These are phyloP conservation scores for Characodon lateralis DNA, from an alignment of 2,797 vertebrate genomes.

Conservation along the genomic window DNA sequence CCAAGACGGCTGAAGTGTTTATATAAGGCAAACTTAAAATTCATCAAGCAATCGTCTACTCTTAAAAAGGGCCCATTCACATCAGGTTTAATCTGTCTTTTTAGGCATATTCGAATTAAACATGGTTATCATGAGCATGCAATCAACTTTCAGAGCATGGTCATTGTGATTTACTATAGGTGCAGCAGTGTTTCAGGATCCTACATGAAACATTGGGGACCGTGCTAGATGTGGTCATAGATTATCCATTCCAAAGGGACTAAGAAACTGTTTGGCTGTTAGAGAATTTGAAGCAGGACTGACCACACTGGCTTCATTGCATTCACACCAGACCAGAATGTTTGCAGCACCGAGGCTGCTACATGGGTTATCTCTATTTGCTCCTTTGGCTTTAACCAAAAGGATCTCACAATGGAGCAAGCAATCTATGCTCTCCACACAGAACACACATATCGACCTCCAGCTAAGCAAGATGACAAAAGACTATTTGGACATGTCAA, in stretches of 20 bases:
- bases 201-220: neutral
- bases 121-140: neutral
- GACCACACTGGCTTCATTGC: neutral
- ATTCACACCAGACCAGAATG: neutral
- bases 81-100: neutral
- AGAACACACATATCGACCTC: neutral
- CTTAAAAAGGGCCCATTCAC: neutral
- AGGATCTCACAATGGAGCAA: neutral
- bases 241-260: neutral
- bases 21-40: neutral
- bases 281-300: neutral
- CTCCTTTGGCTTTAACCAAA: neutral
- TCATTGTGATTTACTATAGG: neutral
- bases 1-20: neutral
- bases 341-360: neutral
- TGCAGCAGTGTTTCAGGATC: neutral
- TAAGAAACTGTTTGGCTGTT: neutral
- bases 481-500: neutral
- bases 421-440: neutral
- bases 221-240: neutral
- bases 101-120: neutral
- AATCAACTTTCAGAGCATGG: neutral
- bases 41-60: neutral
- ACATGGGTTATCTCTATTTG: neutral
- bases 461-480: neutral